A percentile compares a stretch with the other conserved stretches of the same genome.
Evolutionary conservation across 2,888 invertebrate genomes (phyloP).

Genomic region (Euspilapteryx auroguttella): DNA sequence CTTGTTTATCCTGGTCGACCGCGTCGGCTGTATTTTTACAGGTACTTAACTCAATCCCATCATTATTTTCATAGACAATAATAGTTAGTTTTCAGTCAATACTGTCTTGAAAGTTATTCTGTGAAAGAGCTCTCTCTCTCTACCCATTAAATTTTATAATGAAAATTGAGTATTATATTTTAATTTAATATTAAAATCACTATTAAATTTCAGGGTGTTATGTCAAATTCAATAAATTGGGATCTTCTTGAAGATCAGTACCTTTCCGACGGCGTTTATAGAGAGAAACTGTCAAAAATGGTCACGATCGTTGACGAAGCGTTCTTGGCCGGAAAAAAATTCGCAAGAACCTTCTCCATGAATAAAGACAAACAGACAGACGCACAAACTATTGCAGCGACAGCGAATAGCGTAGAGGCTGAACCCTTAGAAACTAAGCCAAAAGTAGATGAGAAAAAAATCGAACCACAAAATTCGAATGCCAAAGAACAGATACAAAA

Average conservation of each 20-base stretch:
- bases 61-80: too few relatives aligned
- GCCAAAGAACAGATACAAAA: slow-evolving; percentile 11
- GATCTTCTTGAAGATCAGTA: slow-evolving; percentile 87
- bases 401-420: neutral
- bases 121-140: too few relatives aligned
- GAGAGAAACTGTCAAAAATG: slow-evolving; percentile 85
- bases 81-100: too few relatives aligned
- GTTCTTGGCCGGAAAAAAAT: slow-evolving; percentile 72
- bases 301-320: slow-evolving; percentile 78
- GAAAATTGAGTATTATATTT: too few relatives aligned
- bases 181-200: too few relatives aligned
- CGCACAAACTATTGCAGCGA: too few relatives aligned
- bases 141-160: too few relatives aligned
- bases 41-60: slow-evolving; percentile 32
- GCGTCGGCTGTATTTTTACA: slow-evolving; percentile 94
- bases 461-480: slow-evolving; percentile 9
- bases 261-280: slow-evolving; percentile 75
- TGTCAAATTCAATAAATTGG: slow-evolving; percentile 96
- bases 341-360: slow-evolving; percentile 64
- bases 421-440: slow-evolving; percentile 9
- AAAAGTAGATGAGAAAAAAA: slow-evolving; percentile 11
- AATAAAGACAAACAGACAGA: too few relatives aligned
- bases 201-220: slow-evolving; percentile 72
- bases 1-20: slow-evolving; percentile 97
- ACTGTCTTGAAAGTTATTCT: too few relatives aligned